phyloP scores from a whole-genome alignment of 2,113 vertebrate species.

The Euleptes europaea region DNA sequence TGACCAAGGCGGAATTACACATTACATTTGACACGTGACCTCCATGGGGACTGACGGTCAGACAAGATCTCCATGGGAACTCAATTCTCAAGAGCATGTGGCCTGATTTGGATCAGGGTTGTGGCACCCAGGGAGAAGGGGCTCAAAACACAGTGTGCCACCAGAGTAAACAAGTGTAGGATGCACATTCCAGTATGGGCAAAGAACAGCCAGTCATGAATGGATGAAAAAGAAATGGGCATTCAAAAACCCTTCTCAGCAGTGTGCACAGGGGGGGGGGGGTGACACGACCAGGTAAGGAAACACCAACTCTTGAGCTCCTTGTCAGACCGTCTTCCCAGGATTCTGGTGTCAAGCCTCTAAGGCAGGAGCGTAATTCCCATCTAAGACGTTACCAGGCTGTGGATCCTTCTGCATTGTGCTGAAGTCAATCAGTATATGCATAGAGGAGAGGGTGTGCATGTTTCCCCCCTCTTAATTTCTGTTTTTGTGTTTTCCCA shows the following conservation, averaged over 20 bases:
- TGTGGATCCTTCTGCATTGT: neutral
- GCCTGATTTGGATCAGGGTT: too few relatives aligned
- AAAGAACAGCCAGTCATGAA: neutral
- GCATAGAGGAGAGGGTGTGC: neutral
- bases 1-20: too few relatives aligned
- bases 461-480: neutral
- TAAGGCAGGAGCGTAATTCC: neutral
- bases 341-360: neutral
- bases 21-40: too few relatives aligned
- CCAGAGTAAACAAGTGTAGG: too few relatives aligned
- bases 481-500: neutral
- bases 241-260: neutral
- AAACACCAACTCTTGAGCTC: neutral
- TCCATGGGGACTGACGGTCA: too few relatives aligned
- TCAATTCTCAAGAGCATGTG: too few relatives aligned
- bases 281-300: neutral
- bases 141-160: too few relatives aligned
- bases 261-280: neutral
- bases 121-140: too few relatives aligned
- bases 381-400: neutral
- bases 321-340: too few relatives aligned
- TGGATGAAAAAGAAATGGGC: neutral
- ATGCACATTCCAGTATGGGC: neutral
- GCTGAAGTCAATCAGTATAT: rapidly evolving
- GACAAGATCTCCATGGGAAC: too few relatives aligned